A percentile compares a stretch with the other conserved stretches of the same genome.
phyloP scores from a whole-genome alignment of 1,140 invertebrate species.

The Littorina saxatilis region DNA sequence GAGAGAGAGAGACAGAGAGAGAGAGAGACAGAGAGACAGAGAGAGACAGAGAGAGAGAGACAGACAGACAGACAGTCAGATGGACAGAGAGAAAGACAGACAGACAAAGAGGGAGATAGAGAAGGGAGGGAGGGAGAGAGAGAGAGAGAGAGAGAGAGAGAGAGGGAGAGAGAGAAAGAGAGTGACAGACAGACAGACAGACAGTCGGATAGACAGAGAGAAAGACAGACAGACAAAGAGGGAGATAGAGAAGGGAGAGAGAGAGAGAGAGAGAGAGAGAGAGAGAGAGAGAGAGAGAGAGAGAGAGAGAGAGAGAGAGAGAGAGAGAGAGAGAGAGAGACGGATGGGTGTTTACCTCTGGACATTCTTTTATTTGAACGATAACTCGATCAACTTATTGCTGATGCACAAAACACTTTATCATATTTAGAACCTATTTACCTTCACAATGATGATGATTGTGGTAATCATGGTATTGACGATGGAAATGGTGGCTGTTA shows the following conservation, averaged over 20 bases:
- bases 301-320: too few relatives aligned
- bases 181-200: not conserved
- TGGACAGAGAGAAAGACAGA: not conserved
- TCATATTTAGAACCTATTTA: too few relatives aligned
- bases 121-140: not conserved
- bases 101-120: not conserved
- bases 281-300: too few relatives aligned
- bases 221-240: not conserved
- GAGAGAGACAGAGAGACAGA: not conserved
- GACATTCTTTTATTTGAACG: too few relatives aligned
- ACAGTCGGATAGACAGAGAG: not conserved
- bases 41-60: not conserved
- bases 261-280: too few relatives aligned
- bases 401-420: too few relatives aligned
- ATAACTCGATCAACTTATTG: too few relatives aligned
- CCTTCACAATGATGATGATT: too few relatives aligned
- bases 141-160: not conserved
- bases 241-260: not conserved
- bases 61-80: conserved; percentile 1
- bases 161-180: not conserved
- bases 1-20: not conserved
- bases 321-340: too few relatives aligned
- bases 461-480: too few relatives aligned
- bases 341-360: too few relatives aligned
- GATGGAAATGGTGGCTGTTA: too few relatives aligned